A percentile compares a stretch with the other conserved stretches of the same genome.
phyloP scores from a whole-genome alignment of 2,888 invertebrate species.

The Prosopocoilus inquinatus region DNA sequence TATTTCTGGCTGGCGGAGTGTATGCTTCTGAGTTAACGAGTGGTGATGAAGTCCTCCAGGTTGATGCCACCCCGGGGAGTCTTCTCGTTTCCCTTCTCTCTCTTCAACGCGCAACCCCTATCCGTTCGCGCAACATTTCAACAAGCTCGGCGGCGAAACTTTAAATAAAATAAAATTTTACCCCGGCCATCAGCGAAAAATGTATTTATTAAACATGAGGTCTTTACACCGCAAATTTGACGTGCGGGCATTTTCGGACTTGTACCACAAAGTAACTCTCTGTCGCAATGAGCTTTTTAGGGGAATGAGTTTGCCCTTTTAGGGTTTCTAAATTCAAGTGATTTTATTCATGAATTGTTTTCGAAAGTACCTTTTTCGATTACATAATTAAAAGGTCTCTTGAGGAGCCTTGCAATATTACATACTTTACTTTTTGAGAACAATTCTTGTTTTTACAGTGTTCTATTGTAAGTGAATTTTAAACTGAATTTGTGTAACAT shows the following conservation, averaged over 20 bases:
- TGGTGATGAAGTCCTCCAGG: slow-evolving; percentile 34
- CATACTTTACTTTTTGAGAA: no score
- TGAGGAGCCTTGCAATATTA: no score
- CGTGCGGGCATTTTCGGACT: slow-evolving; percentile 1
- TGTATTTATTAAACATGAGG: slow-evolving; percentile 12
- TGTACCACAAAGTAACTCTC: no score
- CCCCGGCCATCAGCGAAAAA: slow-evolving; percentile 14
- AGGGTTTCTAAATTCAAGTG: no score
- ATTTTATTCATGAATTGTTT: no score
- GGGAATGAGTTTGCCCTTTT: no score
- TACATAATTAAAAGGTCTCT: no score
- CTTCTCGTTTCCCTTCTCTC: slow-evolving; percentile 24
- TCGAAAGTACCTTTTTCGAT: no score
- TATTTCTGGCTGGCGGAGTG: slow-evolving; percentile 13
- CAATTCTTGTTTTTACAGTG: no score
- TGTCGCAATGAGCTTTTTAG: no score
- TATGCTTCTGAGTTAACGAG: slow-evolving; percentile 31
- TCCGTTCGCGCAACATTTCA: slow-evolving; percentile 6
- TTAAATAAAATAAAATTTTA: slow-evolving; percentile 19
- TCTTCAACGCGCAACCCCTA: slow-evolving; percentile 14
- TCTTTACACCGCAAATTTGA: slow-evolving; percentile 15
- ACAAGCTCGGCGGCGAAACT: slow-evolving; percentile 11
- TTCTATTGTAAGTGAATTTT: no score
- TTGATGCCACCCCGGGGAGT: slow-evolving; percentile 32
- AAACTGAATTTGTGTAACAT: no score